Base-by-base conservation (phyloP, 2,888 invertebrate genomes). In the Heliconius aoede region DNA sequence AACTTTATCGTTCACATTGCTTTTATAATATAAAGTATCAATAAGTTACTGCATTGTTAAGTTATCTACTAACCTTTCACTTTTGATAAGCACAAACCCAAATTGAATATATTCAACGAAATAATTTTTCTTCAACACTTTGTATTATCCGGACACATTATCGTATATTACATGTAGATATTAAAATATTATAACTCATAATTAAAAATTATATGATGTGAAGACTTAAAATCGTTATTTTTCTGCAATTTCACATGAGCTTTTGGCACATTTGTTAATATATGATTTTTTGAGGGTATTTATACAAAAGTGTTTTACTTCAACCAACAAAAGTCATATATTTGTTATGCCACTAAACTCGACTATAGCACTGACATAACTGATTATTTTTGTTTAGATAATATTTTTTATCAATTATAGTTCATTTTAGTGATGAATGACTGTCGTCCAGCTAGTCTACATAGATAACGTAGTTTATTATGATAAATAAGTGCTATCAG, bases 1-100 rank as follows among this genome's bases (percentile, higher is more conserved):
- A 40, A 40, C 36, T 64, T 36, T 4, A 36, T 64, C 36, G 36
- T 36, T 36, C 11, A 32, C 64, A 36, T 64, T 5, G 11, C 67
- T 28, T 67, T 51, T 55, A 13, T n/a, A n/a, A 24, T n/a, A 40
- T 32, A 60, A 30, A 46, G n/a, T 67, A 60, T 65, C 32, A 36
- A 46, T 46, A 46, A 36, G 24, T 61, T 73, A 62, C n/a, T n/a
- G 80, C 80, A 80, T 76, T 83, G 79, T 82, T n/a, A 71, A 72
- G 58, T 76, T 82, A 83, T 84, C 82, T 65, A 82, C 81, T 84
- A 82, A 84, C 84, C 84, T 84, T 82, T 84, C 81, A 82, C 83
- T 82, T 76, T 55, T 72, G 78, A 76, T 80, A 81, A 76, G 46
- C 65, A 26, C 58, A 64, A 71, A 62, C 32, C 40, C 32, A 69